Conservation (phyloP, 2,113 vertebrate species). For the Psephotus haematonotus region DNA sequence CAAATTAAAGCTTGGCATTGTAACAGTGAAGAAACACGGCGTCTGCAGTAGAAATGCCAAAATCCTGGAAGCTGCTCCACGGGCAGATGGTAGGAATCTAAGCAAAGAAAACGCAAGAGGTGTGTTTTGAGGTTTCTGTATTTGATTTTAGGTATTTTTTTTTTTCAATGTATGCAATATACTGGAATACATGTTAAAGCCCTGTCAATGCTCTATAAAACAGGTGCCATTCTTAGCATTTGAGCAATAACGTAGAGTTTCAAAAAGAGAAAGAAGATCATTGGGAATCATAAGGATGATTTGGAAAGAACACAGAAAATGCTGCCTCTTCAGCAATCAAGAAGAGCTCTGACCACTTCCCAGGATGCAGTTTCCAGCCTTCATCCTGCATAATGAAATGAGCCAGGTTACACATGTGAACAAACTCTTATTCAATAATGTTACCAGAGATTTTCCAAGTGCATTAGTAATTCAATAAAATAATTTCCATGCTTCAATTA, state of each 20-base stretch:
- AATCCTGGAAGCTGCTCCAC: slow-evolving; percentile 12
- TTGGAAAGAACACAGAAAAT: not conserved
- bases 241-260: not conserved
- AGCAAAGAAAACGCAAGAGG: not conserved
- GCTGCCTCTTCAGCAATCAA: not conserved
- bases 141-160: not conserved
- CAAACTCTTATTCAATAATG: not conserved
- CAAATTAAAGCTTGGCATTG: not conserved
- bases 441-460: not conserved
- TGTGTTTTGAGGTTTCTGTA: not conserved
- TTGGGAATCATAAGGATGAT: not conserved
- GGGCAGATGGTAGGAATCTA: slow-evolving; percentile 22
- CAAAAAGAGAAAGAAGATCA: not conserved
- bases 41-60: slow-evolving; percentile 12
- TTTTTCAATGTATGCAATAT: not conserved
- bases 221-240: not conserved
- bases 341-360: not conserved
- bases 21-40: not conserved
- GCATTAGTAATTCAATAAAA: slow-evolving; percentile 1
- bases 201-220: not conserved
- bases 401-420: not conserved
- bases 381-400: not conserved
- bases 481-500: not conserved
- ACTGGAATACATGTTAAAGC: not conserved
- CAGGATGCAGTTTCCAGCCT: not conserved